Base-by-base conservation (phyloP, 1,140 invertebrate species). In the Bombus soroeensis region DNA sequence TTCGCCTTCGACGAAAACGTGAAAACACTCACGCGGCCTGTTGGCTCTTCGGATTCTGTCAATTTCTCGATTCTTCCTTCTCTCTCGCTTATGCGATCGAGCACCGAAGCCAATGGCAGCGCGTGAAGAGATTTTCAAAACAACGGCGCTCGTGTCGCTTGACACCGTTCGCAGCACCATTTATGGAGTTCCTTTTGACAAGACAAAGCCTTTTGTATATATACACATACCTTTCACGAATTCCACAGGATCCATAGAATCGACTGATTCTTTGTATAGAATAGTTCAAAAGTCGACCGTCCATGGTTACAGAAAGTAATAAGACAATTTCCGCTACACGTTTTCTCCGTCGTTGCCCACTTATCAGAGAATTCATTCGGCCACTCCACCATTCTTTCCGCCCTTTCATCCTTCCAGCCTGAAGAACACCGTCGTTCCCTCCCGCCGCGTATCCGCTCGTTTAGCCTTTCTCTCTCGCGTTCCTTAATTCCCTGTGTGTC, bases 361-460 rank as follows among this genome's bases (percentile, higher is more conserved):
- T 81, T 57, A 81, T 81, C 78, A 18, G 34, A 34, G 34, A 71
- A 39, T 71, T 81, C 43, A n/a, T 81, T 34, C 43, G 28, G 25
- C 43, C 3, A 47, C 53, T 39, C 66, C 18, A 32, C 18, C 85
- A 2, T 57, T 70, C 86, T 79, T 87, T 59, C 75, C 78, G 66
- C 41, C 78, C 83, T 32, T 72, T 72, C 28, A n/a, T 72, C 41
- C 37, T 15, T 39, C 68, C 34, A 39, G 22, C 37, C 37, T 4
- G 22, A 39, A 39, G 22, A 70, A 74, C 57, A 57, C 28, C 53
- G 28, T 41, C 32, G 79, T 81, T 77, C 43, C 68, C 47, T 71
- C 41, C 57, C 59, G 34, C 1, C 70, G 70, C 83, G 43, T 62
- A 47, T 66, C 47, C 70, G 6, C 66, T 66, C 39, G 68, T 73